Evolutionary conservation across 2,888 invertebrate species (phyloP), one percentile per base, ranked within the genome.

Genomic region (Mechanitis mazaeus): DNA sequence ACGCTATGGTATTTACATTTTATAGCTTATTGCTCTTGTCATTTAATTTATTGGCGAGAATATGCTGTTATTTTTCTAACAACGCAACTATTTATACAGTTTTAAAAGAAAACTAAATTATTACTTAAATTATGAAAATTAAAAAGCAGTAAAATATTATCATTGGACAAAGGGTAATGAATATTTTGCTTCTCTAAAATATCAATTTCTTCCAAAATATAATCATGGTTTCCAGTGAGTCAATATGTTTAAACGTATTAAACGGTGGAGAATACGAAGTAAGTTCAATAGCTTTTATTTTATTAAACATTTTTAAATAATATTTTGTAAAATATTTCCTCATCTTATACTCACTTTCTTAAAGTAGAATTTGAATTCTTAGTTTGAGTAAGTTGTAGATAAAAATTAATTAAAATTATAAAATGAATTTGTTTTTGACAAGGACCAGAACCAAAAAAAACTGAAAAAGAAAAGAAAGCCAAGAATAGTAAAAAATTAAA

Each of bases 401-500:
- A 38, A 42, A 42, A 9, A 3, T 42, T 2, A 50, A 50, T 50
- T 50, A 9, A 31, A 31, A 47, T 47, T 6, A 47, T 47, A 6
- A 47, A 47, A 20, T 20, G 6, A 1, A 9, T 58, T 38, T 58
- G 31, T 33, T 54, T 38, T 54, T 28, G 9, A 58, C 54, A 54
- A 42, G 54, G 33, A 54, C n/a, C 55, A 38, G 54, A 54, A 45
- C 54, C 33, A 55, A 60, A 60, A 46, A 50, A 45, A 31, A 3
- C 50, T 35, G 42, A 45, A 20, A 50, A 50, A 31, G n/a, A 4
- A 42, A 63, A 47, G 42, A 45, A 33, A 33, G 33, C 33, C 42
- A 67, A 58, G 56, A 54, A 54, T 45, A 60, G 45, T 55, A 67
- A 67, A 38, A 71, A 67, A 57, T 57, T 56, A 59, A 68, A 67